These are phyloP conservation scores for Tyto alba DNA, from an alignment of 2,113 vertebrate genomes.

Conservation along the genomic window DNA sequence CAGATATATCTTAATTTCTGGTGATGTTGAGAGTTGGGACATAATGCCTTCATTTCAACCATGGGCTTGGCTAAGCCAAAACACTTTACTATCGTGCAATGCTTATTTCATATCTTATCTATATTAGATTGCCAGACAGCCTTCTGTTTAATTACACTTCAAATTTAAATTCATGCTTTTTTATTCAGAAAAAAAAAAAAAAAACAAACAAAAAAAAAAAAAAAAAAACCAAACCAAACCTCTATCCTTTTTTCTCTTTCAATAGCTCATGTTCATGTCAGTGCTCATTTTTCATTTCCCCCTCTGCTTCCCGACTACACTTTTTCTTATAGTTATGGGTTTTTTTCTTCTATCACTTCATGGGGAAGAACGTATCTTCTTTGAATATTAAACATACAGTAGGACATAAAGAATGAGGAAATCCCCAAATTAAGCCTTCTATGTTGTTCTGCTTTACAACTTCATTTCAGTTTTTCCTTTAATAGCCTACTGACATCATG, in stretches of 20 bases:
- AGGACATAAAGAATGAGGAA: not conserved
- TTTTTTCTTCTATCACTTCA: not conserved
- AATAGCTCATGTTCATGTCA: not conserved
- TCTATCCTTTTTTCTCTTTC: not conserved
- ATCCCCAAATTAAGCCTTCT: not conserved
- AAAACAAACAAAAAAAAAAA: no score
- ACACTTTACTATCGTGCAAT: not conserved
- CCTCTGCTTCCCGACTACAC: not conserved
- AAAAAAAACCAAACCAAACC: no score
- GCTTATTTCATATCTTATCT: not conserved
- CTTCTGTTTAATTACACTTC: not conserved
- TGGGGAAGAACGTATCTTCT: not conserved
- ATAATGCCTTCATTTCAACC: not conserved
- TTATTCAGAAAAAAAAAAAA: not conserved
- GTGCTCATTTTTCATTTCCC: not conserved
- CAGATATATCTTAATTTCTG: not conserved
- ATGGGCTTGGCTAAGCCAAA: not conserved
- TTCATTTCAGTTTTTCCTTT: not conserved
- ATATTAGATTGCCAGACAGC: not conserved
- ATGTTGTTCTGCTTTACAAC: not conserved
- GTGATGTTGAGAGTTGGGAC: not conserved
- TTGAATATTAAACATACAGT: not conserved
- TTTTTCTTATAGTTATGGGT: not conserved
- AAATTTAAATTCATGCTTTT: not conserved
- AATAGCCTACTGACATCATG: not conserved